Conservation (phyloP, 2,888 invertebrate species). For the Notodonta dromedarius region DNA sequence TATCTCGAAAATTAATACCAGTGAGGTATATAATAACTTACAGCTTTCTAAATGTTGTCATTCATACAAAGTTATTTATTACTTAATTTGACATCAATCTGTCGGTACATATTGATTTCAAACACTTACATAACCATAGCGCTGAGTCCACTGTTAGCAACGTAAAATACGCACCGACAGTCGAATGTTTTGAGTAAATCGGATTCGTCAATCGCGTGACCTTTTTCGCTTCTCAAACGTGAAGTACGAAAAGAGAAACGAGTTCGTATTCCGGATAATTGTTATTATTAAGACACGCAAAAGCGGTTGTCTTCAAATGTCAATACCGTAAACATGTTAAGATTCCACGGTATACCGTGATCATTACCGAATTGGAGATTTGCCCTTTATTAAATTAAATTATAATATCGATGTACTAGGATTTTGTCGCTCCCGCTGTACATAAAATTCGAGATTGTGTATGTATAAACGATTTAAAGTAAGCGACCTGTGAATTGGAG, state of each 20-base stretch:
- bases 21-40: conserved; percentile 25
- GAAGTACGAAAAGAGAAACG: too few species aligned
- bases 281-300: conserved; percentile 11
- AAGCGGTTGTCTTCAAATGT: conserved; percentile 25
- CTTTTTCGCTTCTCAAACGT: neutral
- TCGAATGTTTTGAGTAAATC: too few species aligned
- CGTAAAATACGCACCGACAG: too few species aligned
- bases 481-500: conserved; percentile 50
- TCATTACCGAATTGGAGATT: conserved; percentile 39
- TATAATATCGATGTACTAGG: conserved; percentile 35
- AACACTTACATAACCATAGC: too few species aligned
- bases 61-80: neutral
- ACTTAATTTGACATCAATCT: too few species aligned
- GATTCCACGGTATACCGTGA: conserved; percentile 31
- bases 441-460: conserved; percentile 54
- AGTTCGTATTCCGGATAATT: neutral
- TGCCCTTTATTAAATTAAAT: conserved; percentile 31
- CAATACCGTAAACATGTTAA: conserved; percentile 12
- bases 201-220: too few species aligned
- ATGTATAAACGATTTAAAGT: conserved; percentile 46
- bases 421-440: conserved; percentile 45
- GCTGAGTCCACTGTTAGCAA: too few species aligned
- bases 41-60: conserved; percentile 10
- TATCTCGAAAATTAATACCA: conserved; percentile 43
- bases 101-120: too few species aligned